Percentiles rank a stretch among this genome's conserved stretches.
Conservation (phyloP, 2,888 invertebrate species). For the Melanostoma scalare region DNA sequence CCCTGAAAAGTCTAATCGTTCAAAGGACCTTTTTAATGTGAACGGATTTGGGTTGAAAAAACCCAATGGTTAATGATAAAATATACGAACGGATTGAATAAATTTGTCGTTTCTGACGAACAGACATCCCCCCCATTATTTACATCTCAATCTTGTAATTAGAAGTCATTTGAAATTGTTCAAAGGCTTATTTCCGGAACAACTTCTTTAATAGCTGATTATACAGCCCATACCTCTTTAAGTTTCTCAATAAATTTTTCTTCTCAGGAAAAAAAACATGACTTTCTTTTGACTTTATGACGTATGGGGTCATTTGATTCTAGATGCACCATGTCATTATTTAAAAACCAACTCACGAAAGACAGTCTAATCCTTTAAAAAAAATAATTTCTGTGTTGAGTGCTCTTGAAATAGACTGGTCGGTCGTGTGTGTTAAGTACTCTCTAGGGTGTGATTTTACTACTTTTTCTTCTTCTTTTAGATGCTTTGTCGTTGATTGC, state of each 20-base stretch:
- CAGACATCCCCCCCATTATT: too few species aligned
- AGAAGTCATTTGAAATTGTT: too few species aligned
- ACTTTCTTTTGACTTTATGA: slow-evolving; percentile 19
- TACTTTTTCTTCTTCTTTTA: not conserved
- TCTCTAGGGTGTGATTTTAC: slow-evolving; percentile 49
- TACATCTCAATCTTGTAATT: too few species aligned
- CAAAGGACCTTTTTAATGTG: too few species aligned
- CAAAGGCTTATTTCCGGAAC: too few species aligned
- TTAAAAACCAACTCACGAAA: slow-evolving; percentile 12
- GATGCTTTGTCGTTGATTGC: slow-evolving; percentile 46
- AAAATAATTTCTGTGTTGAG: slow-evolving; percentile 39
- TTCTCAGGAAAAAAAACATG: not conserved
- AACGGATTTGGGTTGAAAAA: too few species aligned
- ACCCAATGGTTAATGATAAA: too few species aligned
- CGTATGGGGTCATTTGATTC: slow-evolving; percentile 44
- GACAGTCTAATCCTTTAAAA: slow-evolving; percentile 51
- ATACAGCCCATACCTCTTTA: not conserved
- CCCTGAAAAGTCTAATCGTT: too few species aligned
- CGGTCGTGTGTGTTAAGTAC: slow-evolving; percentile 59
- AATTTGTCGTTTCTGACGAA: too few species aligned
- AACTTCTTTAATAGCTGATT: slow-evolving; percentile 18
- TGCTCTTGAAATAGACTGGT: slow-evolving; percentile 65
- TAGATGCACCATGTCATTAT: slow-evolving; percentile 31
- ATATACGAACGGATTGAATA: too few species aligned
- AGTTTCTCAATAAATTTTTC: not conserved